Evolutionary conservation across 2,888 invertebrate genomes (phyloP), one percentile per base, ranked within the genome.

Genomic region (Petrolisthes manimaculis): DNA sequence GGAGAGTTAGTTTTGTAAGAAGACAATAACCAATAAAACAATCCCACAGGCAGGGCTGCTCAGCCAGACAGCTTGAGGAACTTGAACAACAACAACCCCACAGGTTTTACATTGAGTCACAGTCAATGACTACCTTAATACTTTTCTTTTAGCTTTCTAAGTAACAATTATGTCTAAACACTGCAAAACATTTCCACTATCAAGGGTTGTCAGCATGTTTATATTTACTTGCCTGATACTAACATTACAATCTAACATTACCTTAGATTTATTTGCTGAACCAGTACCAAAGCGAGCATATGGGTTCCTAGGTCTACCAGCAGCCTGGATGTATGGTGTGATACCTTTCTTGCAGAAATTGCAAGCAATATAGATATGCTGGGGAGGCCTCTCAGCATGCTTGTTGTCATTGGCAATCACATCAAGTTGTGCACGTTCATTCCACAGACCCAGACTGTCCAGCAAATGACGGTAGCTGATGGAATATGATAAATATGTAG

Each of bases 281-380:
- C 90, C 90, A 37, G 90, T 90, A 8, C 90, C 90, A 90, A 88
- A 90, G 55, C 90, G 81, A 67, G 87, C 90, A 83, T 90, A 90
- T 12, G 90, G 88, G 69, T 90, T 90, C 69, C 88, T 85, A 55
- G 88, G 87, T 83, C 90, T 82, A 24, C 90, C 90, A 4, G 90
- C 88, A 56, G 90, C 84, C 54, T 90, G 90, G 24, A 88, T 90
- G 94, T 89, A 95, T 90, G 96, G 96, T 0, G 97, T 96, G 91
- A 98, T 96, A 91, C 97, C 96, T 94, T 98, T 98, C 83, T 97
- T 97, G 94, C 98, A 99, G 94, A 97, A 99, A 92, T 97, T 97
- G 93, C 99, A 99, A 5, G 97, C 96, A 87, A 98, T 89, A 92
- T 95, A 96, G 67, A 97, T 96, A 92, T 94, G 94, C 91, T 93